These are phyloP conservation scores for Caenorhabditis becei DNA, from an alignment of 2,888 invertebrate genomes.

Conservation along the genomic window DNA sequence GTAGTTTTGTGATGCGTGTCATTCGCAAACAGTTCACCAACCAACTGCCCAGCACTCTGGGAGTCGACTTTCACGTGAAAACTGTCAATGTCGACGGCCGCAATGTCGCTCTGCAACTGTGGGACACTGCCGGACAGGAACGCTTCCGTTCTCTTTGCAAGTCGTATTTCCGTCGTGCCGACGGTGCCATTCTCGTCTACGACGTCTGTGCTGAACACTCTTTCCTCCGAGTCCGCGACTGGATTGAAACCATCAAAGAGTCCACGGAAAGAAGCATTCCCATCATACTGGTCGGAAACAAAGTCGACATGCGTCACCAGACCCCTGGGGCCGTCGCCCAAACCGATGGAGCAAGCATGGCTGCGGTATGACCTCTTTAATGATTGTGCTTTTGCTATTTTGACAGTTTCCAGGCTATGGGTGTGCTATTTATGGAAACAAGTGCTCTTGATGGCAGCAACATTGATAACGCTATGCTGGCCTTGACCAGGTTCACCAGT, in stretches of 20 bases:
- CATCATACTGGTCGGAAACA: constrained; percentile 85
- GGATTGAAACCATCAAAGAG: constrained; percentile 85
- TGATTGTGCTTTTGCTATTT: constrained; percentile 9
- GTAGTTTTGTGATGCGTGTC: constrained; percentile 85
- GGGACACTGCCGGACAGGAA: constrained; percentile 86
- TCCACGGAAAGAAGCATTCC: constrained; percentile 84
- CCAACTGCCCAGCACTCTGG: constrained; percentile 85
- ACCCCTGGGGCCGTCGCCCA: constrained; percentile 70
- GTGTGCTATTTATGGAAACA: constrained; percentile 76
- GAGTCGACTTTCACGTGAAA: constrained; percentile 85
- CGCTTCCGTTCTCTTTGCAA: constrained; percentile 85
- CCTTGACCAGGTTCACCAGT: constrained; percentile 71
- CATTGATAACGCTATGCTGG: constrained; percentile 73
- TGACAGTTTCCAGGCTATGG: constrained; percentile 67
- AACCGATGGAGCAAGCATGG: constrained; percentile 70
- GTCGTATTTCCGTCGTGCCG: constrained; percentile 86
- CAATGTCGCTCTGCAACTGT: constrained; percentile 84
- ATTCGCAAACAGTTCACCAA: constrained; percentile 85
- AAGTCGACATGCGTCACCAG: constrained; percentile 84
- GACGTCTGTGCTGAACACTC: constrained; percentile 85
- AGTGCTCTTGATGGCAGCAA: constrained; percentile 79
- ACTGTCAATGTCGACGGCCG: constrained; percentile 84
- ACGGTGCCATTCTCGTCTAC: constrained; percentile 85
- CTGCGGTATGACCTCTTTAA: constrained; percentile 65
- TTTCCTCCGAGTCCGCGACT: constrained; percentile 85